Conservation (phyloP, 2,888 invertebrate species). For the Latheticus oryzae region DNA sequence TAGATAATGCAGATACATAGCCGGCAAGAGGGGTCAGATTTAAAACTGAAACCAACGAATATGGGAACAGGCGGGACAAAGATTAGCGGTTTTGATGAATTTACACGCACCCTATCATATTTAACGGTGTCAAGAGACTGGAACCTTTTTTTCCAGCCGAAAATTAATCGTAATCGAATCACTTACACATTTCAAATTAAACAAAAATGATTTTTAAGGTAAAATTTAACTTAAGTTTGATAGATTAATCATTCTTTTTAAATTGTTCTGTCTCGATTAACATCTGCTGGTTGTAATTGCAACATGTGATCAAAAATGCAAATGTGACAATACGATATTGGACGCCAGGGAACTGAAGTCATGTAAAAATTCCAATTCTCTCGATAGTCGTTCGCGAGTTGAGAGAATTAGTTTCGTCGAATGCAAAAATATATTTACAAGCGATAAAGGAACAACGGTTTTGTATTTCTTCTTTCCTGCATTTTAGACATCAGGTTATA, state of each 20-base stretch:
- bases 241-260: conserved; percentile 28
- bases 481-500: no score
- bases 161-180: conserved; percentile 40
- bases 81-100: conserved; percentile 39
- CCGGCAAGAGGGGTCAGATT: conserved; percentile 38
- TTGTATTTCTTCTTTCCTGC: no score
- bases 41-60: conserved; percentile 38
- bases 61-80: conserved; percentile 36
- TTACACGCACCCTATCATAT: conserved; percentile 32
- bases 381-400: background rate
- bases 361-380: conserved; percentile 28
- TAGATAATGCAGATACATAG: conserved; percentile 42
- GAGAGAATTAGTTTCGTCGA: no score
- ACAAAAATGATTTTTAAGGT: conserved; percentile 27
- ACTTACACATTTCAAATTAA: conserved; percentile 32
- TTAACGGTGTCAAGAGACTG: conserved; percentile 9
- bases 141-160: conserved; percentile 1
- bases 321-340: conserved; percentile 32
- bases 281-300: conserved; percentile 30
- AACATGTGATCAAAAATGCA: conserved; percentile 25
- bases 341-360: conserved; percentile 16
- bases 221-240: conserved; percentile 18
- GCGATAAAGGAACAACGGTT: no score
- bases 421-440: no score
- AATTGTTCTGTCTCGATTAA: conserved; percentile 32